A percentile compares a stretch with the other conserved stretches of the same genome.
phyloP scores from a whole-genome alignment of 2,113 vertebrate genomes.

The Fregetta grallaria region DNA sequence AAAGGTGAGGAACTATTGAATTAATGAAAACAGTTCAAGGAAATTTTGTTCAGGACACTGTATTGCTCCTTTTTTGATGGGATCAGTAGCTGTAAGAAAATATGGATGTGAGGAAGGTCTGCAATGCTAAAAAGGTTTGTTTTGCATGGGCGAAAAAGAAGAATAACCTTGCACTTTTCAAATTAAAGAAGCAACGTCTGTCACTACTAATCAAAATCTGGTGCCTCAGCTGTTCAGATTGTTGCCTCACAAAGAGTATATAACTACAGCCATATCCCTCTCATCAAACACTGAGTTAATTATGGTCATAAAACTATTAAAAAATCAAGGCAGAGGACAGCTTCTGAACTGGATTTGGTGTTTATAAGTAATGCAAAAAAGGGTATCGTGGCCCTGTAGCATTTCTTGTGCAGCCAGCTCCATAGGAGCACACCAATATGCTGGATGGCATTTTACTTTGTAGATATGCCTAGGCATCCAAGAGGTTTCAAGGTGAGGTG shows the following conservation, averaged over 20 bases:
- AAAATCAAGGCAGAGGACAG: conserved; percentile 3
- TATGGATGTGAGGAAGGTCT: neutral
- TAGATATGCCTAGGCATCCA: neutral
- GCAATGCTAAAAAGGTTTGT: neutral
- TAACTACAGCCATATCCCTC: neutral
- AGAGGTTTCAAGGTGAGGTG: neutral
- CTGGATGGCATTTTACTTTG: neutral
- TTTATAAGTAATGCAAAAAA: conserved; percentile 29
- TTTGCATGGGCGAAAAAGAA: neutral
- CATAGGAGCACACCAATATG: neutral
- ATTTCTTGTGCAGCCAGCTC: neutral
- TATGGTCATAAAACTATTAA: neutral
- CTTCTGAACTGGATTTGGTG: conserved; percentile 6
- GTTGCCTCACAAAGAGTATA: neutral
- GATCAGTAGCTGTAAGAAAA: neutral
- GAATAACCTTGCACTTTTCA: neutral
- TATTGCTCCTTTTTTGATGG: neutral
- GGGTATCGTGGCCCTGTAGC: neutral
- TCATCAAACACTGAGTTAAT: conserved; percentile 36
- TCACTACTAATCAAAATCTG: neutral
- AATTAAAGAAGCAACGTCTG: neutral
- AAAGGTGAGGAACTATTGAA: conserved; percentile 4
- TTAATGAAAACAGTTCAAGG: conserved; percentile 20
- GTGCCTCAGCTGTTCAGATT: conserved; percentile 2
- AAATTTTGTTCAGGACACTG: neutral